Evolutionary conservation across 2,113 vertebrate genomes (phyloP), one percentile per base, ranked within the genome.

Genomic region (Antennarius striatus): DNA sequence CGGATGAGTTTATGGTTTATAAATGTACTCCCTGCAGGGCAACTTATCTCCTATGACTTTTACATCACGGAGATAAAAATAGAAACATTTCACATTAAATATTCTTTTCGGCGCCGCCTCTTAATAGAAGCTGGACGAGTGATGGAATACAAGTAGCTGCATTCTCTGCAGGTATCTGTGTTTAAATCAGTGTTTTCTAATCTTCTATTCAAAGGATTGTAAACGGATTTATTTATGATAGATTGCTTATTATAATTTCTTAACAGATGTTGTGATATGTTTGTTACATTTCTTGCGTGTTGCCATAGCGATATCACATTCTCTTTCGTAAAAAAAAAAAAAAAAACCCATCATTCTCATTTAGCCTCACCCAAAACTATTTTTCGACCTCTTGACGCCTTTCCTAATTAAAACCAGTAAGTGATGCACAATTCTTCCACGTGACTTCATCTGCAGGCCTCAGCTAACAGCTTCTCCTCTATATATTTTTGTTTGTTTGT

Each of bases 381-480:
- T 7, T 11, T 14, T 54, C 78, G 71, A 53, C 51, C 22, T 79
- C 56, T 40, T 74, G 49, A 59, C 45, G 66, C 60, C 28, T 58
- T 10, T 75, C 29, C 51, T 47, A 64, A 63, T 74, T 45, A 85
- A 64, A 54, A 54, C 45, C 62, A 71, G 55, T 46, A 62, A 46
- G 11, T 45, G 16, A 63, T 79, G 50, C 78, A 51, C 60, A 61
- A 39, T 74, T 61, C 56, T 71, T 49, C 77, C 70, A 58, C 77
- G 53, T 75, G 75, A 67, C 69, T 79, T 29, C 47, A 79, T 68
- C 40, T 81, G 67, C 69, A 30, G 75, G 80, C 77, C 89, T 84
- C 73, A 14, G 90, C 91, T 93, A 92, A 93, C 88, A 84, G 86
- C 85, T 90, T 91, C 69, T 91, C 91, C 87, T 85, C 73, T 79